Conservation (phyloP, 2,888 invertebrate genomes). For the Andrena flavipes region DNA sequence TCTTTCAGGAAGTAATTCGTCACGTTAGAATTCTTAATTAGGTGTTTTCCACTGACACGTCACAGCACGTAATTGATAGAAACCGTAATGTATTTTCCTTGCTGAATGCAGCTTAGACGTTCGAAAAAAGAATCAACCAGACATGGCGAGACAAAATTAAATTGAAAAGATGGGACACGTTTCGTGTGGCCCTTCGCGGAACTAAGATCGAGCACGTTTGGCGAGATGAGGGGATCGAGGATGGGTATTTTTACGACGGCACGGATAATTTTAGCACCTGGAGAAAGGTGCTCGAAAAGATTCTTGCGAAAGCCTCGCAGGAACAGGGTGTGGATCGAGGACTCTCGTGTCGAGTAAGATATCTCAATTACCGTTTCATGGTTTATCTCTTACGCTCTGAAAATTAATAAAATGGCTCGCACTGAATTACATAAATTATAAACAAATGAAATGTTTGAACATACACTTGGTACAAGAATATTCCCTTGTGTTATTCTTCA, state of each 20-base stretch:
- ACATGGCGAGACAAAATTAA: background rate
- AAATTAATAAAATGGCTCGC: background rate
- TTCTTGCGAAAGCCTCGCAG: background rate
- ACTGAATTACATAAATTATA: background rate
- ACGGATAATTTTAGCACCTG: slow-evolving; percentile 17
- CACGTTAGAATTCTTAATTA: slow-evolving; percentile 1
- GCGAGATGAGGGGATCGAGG: slow-evolving; percentile 10
- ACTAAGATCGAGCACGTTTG: background rate
- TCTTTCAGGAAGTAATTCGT: background rate
- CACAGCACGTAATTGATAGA: background rate
- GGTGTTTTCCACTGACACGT: background rate
- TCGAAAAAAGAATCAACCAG: background rate
- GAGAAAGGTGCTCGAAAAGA: slow-evolving; percentile 26
- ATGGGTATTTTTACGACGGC: slow-evolving; percentile 11
- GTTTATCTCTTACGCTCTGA: background rate
- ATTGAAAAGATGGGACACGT: background rate
- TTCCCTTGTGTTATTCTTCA: background rate
- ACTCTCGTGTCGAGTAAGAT: background rate
- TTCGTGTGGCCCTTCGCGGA: background rate
- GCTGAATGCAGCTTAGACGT: background rate
- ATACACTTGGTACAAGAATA: background rate
- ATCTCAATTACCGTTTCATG: background rate
- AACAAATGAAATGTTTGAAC: background rate
- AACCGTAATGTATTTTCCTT: background rate
- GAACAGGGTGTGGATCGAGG: background rate